phyloP scores from a whole-genome alignment of 2,113 vertebrate species.

The Chloroceryle aenea region DNA sequence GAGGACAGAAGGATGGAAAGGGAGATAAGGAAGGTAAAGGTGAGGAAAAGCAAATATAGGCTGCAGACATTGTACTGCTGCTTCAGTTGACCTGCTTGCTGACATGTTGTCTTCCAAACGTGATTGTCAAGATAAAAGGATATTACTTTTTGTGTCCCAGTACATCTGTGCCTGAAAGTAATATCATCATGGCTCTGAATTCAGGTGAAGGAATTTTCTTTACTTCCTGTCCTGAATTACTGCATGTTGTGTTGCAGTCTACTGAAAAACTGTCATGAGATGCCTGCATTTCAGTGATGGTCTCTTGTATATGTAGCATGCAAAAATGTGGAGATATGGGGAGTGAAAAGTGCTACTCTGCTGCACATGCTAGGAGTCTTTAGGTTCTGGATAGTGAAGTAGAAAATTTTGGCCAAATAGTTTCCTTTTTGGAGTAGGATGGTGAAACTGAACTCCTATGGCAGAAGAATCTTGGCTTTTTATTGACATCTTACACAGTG shows the following conservation, averaged over 20 bases:
- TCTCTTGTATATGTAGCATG: not conserved
- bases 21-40: not conserved
- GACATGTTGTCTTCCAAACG: not conserved
- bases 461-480: not conserved
- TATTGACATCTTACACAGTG: not conserved
- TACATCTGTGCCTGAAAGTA: not conserved
- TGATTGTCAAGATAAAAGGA: slow-evolving; percentile 3
- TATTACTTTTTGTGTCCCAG: not conserved
- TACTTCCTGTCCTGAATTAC: not conserved
- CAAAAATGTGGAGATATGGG: not conserved
- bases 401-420: not conserved
- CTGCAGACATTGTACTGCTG: not conserved
- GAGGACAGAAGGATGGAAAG: not conserved
- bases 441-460: not conserved
- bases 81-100: not conserved
- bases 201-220: slow-evolving; percentile 18
- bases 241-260: not conserved
- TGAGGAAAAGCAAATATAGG: not conserved
- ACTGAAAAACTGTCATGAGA: not conserved
- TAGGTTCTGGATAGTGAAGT: not conserved
- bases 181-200: slow-evolving; percentile 3
- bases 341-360: not conserved
- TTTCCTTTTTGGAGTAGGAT: not conserved
- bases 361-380: not conserved
- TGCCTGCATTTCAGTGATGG: not conserved